Evolutionary conservation across 2,888 invertebrate genomes (phyloP), one percentile per base, ranked within the genome.

Genomic region (Himalopsyche kuldschensis): DNA sequence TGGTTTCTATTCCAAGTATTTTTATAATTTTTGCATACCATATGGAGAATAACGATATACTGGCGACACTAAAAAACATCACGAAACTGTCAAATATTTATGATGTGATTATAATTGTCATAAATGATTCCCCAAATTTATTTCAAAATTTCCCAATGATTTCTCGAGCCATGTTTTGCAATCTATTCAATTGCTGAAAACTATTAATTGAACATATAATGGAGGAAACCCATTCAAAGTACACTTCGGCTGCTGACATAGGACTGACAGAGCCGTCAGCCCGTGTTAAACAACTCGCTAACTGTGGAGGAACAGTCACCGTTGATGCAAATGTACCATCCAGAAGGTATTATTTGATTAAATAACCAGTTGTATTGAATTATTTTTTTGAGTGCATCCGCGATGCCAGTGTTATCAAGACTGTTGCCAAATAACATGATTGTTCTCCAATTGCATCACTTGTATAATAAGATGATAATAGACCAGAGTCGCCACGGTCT

Each of bases 281-380:
- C 27, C 20, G 84, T 24, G 84, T 85, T 1, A 82, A 83, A 92
- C 91, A 93, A 86, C 90, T 96, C 82, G 94, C 94, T 20, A 93
- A 94, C 87, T 93, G 92, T 87, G 95, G 95, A 31, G 94, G 94
- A 87, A 91, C 93, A 86, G 94, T 96, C 55, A 94, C 95, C 85
- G 94, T 96, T 79, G 95, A 96, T 89, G 92, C 93, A 20, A 94
- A 95, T 88, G 94, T 95, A 87, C 95, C 95, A 83, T 94, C 95
- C n/a, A 92, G 93, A 88, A 94, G 96, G 94, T 83, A 80, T 81
- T 80, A 81, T 47, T 75, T 75, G 47, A 84, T 32, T 76, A n/a
- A 76, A 31, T 15, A 47, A 80, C 32, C 47, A 8, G 15, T 63
- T 47, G 30, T 76, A 46, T 75, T 17, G 27, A 63, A n/a, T 31